Conservation (phyloP, 2,113 vertebrate genomes). For the Phalacrocorax pelagicus region DNA sequence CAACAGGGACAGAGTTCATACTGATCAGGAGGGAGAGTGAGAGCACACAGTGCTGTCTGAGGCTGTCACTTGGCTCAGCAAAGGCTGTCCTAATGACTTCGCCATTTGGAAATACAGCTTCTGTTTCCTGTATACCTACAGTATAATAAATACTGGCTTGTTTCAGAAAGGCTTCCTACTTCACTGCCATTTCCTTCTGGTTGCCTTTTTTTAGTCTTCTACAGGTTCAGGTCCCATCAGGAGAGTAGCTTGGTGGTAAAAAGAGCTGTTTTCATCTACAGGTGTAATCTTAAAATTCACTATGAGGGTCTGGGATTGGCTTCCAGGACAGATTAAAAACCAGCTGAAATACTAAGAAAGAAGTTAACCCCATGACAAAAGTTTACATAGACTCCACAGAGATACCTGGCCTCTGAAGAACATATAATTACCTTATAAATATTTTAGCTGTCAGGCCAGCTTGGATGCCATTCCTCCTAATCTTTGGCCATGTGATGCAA, state of each 20-base stretch:
- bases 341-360: neutral
- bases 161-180: neutral
- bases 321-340: neutral
- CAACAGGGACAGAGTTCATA: neutral
- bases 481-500: neutral
- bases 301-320: neutral
- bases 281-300: neutral
- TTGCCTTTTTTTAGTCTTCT: neutral
- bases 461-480: neutral
- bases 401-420: neutral
- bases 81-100: neutral
- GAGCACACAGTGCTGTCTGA: neutral
- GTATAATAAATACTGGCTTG: neutral
- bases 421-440: neutral
- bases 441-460: neutral
- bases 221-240: neutral
- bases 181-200: neutral
- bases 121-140: neutral
- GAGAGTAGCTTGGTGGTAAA: neutral
- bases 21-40: neutral
- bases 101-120: neutral
- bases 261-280: neutral
- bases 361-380: neutral
- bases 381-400: neutral
- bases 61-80: neutral